A percentile compares a stretch with the other conserved stretches of the same genome.
Conservation (phyloP, 2,113 vertebrate genomes). For the Paratilapia polleni region DNA sequence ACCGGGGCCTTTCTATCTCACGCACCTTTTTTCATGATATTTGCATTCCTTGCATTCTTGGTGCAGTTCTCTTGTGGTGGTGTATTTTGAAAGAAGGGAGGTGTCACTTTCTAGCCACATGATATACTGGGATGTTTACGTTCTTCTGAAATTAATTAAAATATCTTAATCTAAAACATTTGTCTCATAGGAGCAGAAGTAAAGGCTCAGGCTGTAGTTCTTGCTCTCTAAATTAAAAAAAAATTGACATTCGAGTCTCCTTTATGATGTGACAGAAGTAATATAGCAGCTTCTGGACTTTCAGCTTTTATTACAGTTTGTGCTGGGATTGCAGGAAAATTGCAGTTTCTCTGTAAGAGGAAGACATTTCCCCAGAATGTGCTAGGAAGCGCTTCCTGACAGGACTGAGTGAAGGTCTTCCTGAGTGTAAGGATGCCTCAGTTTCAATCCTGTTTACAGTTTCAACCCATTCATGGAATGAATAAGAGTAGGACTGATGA, state of each 20-base stretch:
- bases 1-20: background rate
- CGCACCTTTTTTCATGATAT: constrained; percentile 21
- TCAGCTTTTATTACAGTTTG: background rate
- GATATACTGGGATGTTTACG: constrained; percentile 45
- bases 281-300: background rate
- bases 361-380: constrained; percentile 58
- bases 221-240: background rate
- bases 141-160: constrained; percentile 43
- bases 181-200: background rate
- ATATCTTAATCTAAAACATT: constrained; percentile 35
- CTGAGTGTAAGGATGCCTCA: constrained; percentile 50
- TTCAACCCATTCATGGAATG: background rate
- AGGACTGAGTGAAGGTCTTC: constrained; percentile 57
- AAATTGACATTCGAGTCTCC: background rate
- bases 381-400: constrained; percentile 75
- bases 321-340: constrained; percentile 14
- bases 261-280: background rate
- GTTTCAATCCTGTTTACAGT: constrained; percentile 32
- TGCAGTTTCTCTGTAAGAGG: constrained; percentile 47
- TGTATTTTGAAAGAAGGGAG: constrained; percentile 41
- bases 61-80: constrained; percentile 7
- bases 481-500: background rate
- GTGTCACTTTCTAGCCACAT: constrained; percentile 23
- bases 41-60: constrained; percentile 58
- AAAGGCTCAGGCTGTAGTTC: background rate